These are phyloP conservation scores for Yasuhikotakia modesta DNA, from an alignment of 2,797 vertebrate species.

Conservation along the genomic window DNA sequence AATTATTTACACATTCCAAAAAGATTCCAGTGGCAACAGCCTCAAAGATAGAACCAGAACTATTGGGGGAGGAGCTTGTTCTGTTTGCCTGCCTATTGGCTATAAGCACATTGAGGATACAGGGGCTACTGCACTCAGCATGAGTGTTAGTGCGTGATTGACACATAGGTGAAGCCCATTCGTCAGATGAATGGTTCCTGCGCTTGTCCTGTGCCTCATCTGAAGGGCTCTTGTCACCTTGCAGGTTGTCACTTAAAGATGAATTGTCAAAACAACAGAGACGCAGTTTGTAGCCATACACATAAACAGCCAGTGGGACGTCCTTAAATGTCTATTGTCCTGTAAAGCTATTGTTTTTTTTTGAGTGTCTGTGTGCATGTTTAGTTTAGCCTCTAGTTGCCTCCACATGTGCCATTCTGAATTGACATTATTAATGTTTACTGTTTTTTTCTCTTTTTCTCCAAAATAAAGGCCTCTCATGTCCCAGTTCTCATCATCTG, in stretches of 20 bases:
- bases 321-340: slow-evolving; percentile 30
- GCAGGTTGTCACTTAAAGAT: slow-evolving; percentile 59
- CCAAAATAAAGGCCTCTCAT: slow-evolving; percentile 56
- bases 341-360: slow-evolving; percentile 40
- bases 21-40: slow-evolving; percentile 48
- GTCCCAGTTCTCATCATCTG: slow-evolving; percentile 63
- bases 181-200: slow-evolving; percentile 56
- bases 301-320: slow-evolving; percentile 44
- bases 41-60: slow-evolving; percentile 49
- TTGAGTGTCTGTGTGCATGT: slow-evolving; percentile 13
- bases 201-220: slow-evolving; percentile 55
- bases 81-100: slow-evolving; percentile 26
- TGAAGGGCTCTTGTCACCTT: slow-evolving; percentile 60
- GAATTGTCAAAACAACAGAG: slow-evolving; percentile 63
- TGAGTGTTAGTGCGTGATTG: slow-evolving; percentile 55
- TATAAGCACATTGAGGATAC: slow-evolving; percentile 24
- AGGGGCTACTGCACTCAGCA: slow-evolving; percentile 26
- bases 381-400: slow-evolving; percentile 14
- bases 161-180: slow-evolving; percentile 52
- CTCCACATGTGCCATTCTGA: slow-evolving; percentile 13
- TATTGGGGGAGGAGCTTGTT: not conserved
- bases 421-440: slow-evolving; percentile 31
- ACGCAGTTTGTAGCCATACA: slow-evolving; percentile 51
- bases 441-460: slow-evolving; percentile 62
- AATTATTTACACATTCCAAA: slow-evolving; percentile 65